Conservation (phyloP, 2,888 invertebrate genomes). For the Pammene fasciana region DNA sequence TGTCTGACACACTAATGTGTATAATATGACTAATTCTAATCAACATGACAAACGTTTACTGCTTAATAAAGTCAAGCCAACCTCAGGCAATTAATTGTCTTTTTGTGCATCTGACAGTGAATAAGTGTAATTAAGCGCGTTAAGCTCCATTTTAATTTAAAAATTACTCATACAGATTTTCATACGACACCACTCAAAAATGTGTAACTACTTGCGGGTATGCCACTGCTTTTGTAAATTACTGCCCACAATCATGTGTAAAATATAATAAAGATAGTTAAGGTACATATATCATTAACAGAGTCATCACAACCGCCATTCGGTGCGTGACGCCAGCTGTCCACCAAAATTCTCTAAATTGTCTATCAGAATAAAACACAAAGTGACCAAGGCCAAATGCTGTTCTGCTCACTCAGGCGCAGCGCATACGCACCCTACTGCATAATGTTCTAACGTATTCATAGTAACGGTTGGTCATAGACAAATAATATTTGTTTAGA, state of each 20-base stretch:
- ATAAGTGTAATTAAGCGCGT: slow-evolving; percentile 12
- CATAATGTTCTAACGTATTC: slow-evolving; percentile 21
- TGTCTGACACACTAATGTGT: not conserved
- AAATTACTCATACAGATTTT: not conserved
- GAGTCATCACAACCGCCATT: not conserved
- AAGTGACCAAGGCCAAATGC: slow-evolving; percentile 18
- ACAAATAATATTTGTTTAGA: slow-evolving; percentile 19
- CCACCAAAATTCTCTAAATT: slow-evolving; percentile 14
- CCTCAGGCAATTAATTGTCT: slow-evolving; percentile 11
- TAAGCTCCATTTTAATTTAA: not conserved
- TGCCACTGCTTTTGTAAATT: not conserved
- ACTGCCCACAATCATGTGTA: not conserved
- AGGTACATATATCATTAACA: not conserved
- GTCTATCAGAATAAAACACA: slow-evolving; percentile 22
- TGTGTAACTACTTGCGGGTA: not conserved
- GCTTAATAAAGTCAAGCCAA: not conserved
- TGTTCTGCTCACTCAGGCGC: slow-evolving; percentile 24
- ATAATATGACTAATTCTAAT: not conserved
- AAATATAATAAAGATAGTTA: not conserved
- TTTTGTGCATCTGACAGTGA: slow-evolving; percentile 5
- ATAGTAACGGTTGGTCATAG: slow-evolving; percentile 16
- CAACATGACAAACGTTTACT: not conserved
- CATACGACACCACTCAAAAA: not conserved
- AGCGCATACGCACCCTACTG: slow-evolving; percentile 3
- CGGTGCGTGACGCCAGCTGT: slow-evolving; percentile 22